Conservation (phyloP, 1,140 invertebrate species). For the Drosophila kanapiae region DNA sequence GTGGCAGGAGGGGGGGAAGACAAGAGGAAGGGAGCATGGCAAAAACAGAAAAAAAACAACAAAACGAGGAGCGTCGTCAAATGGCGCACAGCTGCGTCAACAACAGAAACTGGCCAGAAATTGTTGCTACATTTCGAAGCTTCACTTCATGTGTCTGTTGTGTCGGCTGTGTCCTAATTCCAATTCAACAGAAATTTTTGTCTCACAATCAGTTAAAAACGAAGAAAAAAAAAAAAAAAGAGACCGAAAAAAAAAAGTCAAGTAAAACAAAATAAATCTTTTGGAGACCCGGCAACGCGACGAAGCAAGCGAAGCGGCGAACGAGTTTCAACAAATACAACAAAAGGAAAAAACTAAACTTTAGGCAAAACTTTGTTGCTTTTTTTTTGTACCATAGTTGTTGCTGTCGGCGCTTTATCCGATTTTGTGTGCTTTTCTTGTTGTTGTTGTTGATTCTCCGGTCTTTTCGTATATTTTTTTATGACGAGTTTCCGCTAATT, state of each 20-base stretch:
- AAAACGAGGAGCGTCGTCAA: conserved; percentile 68
- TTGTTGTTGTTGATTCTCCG: conserved; percentile 21
- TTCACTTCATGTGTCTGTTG: conserved; percentile 75
- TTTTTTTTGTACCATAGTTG: conserved; percentile 35
- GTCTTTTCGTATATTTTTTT: conserved; percentile 59
- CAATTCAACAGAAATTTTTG: conserved; percentile 83
- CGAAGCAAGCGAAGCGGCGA: conserved; percentile 39
- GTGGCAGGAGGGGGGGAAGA: conserved; percentile 14
- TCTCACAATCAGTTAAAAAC: conserved; percentile 72
- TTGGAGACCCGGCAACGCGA: conserved; percentile 60
- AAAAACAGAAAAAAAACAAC: conserved; percentile 17
- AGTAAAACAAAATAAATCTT: conserved; percentile 81
- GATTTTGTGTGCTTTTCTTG: conserved; percentile 75
- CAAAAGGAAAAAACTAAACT: conserved; percentile 48
- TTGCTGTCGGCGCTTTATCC: conserved; percentile 80
- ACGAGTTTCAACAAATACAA: conserved; percentile 71
- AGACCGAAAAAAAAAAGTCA: conserved; percentile 39
- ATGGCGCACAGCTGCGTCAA: conserved; percentile 77
- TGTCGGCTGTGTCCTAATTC: conserved; percentile 80
- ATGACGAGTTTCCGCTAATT: conserved; percentile 83
- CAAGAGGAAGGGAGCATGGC: conserved; percentile 17
- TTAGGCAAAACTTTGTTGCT: conserved; percentile 66
- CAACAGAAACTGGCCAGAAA: conserved; percentile 47
- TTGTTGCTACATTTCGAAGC: conserved; percentile 70
- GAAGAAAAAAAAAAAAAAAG: conserved; percentile 11